Evolutionary conservation across 2,888 invertebrate species (phyloP).

Genomic region (Balanococcus diminutus): DNA sequence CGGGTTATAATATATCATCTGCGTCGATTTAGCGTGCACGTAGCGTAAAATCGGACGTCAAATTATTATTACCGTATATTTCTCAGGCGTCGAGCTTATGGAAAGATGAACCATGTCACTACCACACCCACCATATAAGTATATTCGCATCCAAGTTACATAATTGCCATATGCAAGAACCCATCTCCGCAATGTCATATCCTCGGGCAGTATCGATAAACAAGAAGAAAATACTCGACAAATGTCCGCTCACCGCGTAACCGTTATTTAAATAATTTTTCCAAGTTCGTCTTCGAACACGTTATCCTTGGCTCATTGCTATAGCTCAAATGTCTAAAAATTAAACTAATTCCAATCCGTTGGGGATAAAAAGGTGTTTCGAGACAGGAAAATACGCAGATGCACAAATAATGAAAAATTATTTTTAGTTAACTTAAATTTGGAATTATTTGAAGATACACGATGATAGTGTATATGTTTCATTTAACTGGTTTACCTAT

Average conservation of each 20-base stretch:
- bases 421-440: background rate
- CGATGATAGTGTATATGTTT: background rate
- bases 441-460: background rate
- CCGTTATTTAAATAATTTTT: background rate
- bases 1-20: background rate
- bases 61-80: constrained; percentile 37
- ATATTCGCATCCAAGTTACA: background rate
- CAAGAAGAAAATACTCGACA: background rate
- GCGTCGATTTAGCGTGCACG: background rate
- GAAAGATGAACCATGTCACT: background rate
- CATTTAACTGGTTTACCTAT: background rate
- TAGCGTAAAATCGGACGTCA: background rate
- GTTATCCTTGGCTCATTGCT: background rate
- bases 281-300: background rate
- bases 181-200: constrained; percentile 42
- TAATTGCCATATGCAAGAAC: background rate
- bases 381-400: background rate
- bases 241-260: background rate
- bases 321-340: background rate
- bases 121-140: constrained; percentile 2
- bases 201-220: background rate
- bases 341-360: background rate
- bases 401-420: background rate
- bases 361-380: background rate
- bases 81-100: background rate